A percentile compares a stretch with the other conserved stretches of the same genome.
phyloP scores from a whole-genome alignment of 2,797 vertebrate genomes.

The Vespertilio murinus region DNA sequence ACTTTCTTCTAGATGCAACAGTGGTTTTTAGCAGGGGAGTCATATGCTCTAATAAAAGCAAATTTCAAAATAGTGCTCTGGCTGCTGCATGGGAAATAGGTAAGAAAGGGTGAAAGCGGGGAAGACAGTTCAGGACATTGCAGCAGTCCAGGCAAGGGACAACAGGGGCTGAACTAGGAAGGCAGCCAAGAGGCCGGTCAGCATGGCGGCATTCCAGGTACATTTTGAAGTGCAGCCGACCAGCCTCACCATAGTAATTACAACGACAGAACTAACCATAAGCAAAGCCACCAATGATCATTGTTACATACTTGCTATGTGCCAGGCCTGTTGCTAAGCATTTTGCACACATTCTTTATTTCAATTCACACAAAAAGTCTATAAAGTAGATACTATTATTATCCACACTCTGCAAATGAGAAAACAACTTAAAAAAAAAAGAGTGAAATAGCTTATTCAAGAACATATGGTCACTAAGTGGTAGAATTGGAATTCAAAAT shows the following conservation, averaged over 20 bases:
- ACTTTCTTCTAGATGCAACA: neutral
- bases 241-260: neutral
- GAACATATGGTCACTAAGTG: neutral
- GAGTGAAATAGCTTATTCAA: conserved; percentile 2
- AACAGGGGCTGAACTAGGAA: neutral
- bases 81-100: neutral
- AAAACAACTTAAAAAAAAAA: conserved; percentile 34
- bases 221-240: neutral
- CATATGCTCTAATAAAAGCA: neutral
- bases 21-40: neutral
- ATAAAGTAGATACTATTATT: conserved; percentile 54
- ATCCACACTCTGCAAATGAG: neutral
- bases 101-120: neutral
- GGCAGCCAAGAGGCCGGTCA: neutral
- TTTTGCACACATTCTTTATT: conserved; percentile 38
- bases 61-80: neutral
- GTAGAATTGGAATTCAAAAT: neutral
- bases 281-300: neutral
- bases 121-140: neutral
- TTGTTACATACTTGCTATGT: neutral
- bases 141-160: neutral
- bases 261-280: neutral
- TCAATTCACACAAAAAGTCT: conserved; percentile 49
- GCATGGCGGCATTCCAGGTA: neutral
- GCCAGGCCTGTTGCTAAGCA: conserved; percentile 47